A percentile compares a stretch with the other conserved stretches of the same genome.
Conservation (phyloP, 2,888 invertebrate species). For the Chaetogeoica ovagalla region DNA sequence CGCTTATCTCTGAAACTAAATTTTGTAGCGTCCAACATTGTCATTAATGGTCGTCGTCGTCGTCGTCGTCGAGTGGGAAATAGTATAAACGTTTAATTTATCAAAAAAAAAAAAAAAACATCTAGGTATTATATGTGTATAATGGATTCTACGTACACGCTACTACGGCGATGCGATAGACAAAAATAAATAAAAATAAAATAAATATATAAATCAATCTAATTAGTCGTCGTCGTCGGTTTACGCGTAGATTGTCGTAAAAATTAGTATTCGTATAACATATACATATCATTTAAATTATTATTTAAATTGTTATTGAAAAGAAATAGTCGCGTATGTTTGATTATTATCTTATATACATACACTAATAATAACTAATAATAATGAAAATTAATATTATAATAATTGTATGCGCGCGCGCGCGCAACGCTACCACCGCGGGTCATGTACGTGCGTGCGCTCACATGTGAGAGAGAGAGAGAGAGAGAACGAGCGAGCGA, state of each 20-base stretch:
- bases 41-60: background rate
- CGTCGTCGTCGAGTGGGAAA: background rate
- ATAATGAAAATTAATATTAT: conserved; percentile 13
- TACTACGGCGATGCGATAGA: conserved; percentile 17
- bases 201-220: conserved; percentile 18
- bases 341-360: background rate
- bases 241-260: conserved; percentile 9
- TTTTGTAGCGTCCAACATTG: no score
- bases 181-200: conserved; percentile 5
- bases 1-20: no score
- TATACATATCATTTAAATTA: background rate
- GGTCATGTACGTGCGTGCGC: background rate
- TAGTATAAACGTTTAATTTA: background rate
- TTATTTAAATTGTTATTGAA: conserved; percentile 12
- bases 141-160: background rate
- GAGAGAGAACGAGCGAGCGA: background rate
- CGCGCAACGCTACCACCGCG: background rate
- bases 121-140: background rate
- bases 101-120: background rate
- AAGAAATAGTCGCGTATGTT: background rate
- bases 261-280: conserved; percentile 5
- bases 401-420: conserved; percentile 20
- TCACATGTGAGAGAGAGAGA: background rate
- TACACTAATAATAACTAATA: conserved; percentile 5
- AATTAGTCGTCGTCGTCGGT: conserved; percentile 17